phyloP scores from a whole-genome alignment of 2,888 invertebrate genomes.

The Caenorhabditis panamensis region DNA sequence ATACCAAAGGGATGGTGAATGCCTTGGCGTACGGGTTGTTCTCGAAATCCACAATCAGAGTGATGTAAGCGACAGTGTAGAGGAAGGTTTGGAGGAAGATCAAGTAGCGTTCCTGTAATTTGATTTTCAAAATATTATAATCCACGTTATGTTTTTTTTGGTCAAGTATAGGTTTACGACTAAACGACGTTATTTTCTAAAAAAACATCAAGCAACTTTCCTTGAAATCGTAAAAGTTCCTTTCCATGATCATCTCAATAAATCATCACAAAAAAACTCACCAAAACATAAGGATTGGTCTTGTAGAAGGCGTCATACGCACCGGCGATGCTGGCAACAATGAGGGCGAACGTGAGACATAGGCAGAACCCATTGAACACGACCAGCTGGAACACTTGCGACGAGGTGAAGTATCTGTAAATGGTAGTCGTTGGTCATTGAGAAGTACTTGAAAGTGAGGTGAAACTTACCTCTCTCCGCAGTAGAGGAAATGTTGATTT shows the following conservation, averaged over 20 bases:
- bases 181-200: too few species aligned
- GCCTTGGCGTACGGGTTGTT: conserved; percentile 55
- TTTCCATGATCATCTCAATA: too few species aligned
- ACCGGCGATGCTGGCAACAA: conserved; percentile 70
- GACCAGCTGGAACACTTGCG: conserved; percentile 73
- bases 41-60: conserved; percentile 57
- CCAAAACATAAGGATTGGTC: conserved; percentile 74
- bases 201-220: too few species aligned
- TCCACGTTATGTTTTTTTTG: too few species aligned
- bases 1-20: conserved; percentile 65
- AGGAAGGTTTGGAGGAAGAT: conserved; percentile 70
- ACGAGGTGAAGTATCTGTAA: conserved; percentile 66
- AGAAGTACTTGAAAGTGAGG: conserved; percentile 1
- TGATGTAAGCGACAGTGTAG: conserved; percentile 62
- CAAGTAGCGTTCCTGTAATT: conserved; percentile 51
- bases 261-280: conserved; percentile 30
- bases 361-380: conserved; percentile 75
- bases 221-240: too few species aligned
- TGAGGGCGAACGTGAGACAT: conserved; percentile 64
- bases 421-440: background rate
- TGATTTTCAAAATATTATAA: background rate
- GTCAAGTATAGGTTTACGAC: too few species aligned
- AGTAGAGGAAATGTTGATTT: conserved; percentile 60
- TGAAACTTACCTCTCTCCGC: conserved; percentile 55
- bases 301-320: conserved; percentile 74